Evolutionary conservation across 2,888 invertebrate species (phyloP).

Genomic region (Andricus curvator): DNA sequence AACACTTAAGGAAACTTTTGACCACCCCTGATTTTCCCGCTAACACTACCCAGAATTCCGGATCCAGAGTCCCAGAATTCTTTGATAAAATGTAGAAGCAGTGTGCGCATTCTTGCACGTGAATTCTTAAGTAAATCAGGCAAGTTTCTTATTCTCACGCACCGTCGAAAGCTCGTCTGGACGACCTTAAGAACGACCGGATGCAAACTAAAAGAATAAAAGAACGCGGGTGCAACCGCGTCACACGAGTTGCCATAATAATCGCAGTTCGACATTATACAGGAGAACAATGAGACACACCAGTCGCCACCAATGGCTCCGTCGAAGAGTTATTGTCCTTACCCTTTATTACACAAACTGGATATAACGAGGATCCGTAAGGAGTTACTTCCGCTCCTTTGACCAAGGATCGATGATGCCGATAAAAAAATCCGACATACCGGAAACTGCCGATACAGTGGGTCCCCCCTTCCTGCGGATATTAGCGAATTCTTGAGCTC

Average conservation of each 20-base stretch:
- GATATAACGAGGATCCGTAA: slow-evolving; percentile 33
- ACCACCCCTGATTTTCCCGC: not conserved
- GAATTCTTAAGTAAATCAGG: not conserved
- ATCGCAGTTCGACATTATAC: slow-evolving; percentile 37
- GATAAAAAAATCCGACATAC: not conserved
- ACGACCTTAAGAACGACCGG: slow-evolving; percentile 52
- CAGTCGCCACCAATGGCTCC: slow-evolving; percentile 24
- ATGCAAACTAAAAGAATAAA: slow-evolving; percentile 53
- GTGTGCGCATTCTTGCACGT: slow-evolving; percentile 11
- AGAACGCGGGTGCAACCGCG: slow-evolving; percentile 45
- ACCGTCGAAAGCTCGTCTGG: slow-evolving; percentile 41
- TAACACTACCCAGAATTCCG: not conserved
- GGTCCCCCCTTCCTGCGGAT: not conserved
- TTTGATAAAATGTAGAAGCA: not conserved
- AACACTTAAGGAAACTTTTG: not conserved
- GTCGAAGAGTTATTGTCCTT: slow-evolving; percentile 36
- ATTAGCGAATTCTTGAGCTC: not conserved
- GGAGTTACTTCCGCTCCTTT: slow-evolving; percentile 37
- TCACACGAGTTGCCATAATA: slow-evolving; percentile 17
- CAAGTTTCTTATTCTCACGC: slow-evolving; percentile 52
- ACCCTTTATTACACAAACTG: slow-evolving; percentile 24
- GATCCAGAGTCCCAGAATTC: not conserved
- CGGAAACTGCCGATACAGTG: not conserved
- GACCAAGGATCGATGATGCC: slow-evolving; percentile 4
- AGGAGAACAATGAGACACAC: slow-evolving; percentile 13